Evolutionary conservation across 1,140 invertebrate species (phyloP), one percentile per base, ranked within the genome.

Genomic region (Paralvinella palmiformis): DNA sequence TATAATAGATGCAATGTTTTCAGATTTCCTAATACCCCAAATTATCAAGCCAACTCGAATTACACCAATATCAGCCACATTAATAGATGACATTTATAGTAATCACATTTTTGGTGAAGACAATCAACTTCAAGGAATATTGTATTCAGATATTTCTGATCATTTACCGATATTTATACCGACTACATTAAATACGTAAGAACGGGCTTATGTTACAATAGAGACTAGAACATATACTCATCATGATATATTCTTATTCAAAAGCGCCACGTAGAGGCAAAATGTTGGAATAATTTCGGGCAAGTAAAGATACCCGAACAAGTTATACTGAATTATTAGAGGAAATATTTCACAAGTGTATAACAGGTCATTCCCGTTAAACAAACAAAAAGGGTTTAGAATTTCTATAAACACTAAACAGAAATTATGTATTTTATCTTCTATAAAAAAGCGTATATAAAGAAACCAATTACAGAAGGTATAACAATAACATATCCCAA

Each of bases 41-140:
- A 52, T 52, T 52, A 52, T 29, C 7, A 52, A 52, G 48, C 48
- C 48, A 22, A 52, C 48, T 52, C 24, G 48, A 52, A 52, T 52
- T 10, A 52, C 48, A 52, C 48, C 48, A 52, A 52, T 29, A 10
- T 27, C 48, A 52, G 48, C 48, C 48, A 52, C 20, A 52, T 52
- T 7, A 52, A 52, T 20, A 52, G 48, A 52, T 20, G 31, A 20
- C n/a, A n/a, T 27, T 52, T 20, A 52, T n/a, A n/a, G 20, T 52
- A 52, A 20, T 52, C 24, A 20, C n/a, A 52, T 52, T 10, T 7
- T 52, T 52, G 48, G 4, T 20, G 17, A 52, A 52, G 7, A 52
- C 15, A 52, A 52, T n/a, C 48, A 52, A 52, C 3, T 52, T 2
- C 10, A 52, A 17, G 48, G 48, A 20, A 52, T 52, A 52, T 52